Conservation (phyloP, 2,113 vertebrate species). For the Plotosus lineatus region DNA sequence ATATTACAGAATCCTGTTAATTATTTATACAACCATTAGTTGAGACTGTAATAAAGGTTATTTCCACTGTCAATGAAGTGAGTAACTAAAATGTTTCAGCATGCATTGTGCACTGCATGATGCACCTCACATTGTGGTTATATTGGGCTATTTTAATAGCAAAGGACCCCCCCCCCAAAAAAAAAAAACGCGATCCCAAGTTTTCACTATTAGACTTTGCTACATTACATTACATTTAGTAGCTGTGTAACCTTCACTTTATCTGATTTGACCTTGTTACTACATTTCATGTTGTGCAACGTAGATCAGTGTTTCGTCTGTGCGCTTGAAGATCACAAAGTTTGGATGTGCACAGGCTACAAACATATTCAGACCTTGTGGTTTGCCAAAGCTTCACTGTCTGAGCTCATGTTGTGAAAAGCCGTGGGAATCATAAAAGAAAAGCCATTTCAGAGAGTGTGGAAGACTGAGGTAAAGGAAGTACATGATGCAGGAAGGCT, state of each 20-base stretch:
- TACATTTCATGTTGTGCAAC: background rate
- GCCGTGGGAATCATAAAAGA: constrained; percentile 48
- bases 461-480: constrained; percentile 36
- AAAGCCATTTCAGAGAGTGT: constrained; percentile 23
- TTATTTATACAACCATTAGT: no score
- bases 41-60: no score
- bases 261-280: background rate
- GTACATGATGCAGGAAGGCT: constrained; percentile 25
- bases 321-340: background rate
- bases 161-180: no score
- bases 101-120: no score
- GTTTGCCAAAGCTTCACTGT: constrained; percentile 42
- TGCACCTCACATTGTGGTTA: no score
- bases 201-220: background rate
- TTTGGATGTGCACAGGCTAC: background rate
- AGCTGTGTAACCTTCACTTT: background rate
- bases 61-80: no score
- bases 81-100: no score
- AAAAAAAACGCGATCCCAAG: background rate
- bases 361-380: constrained; percentile 63
- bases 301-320: constrained; percentile 20
- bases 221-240: constrained; percentile 15
- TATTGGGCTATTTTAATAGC: no score
- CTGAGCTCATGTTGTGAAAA: constrained; percentile 52
- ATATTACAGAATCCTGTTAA: no score